Evolutionary conservation across 2,888 invertebrate species (phyloP).

Genomic region (Clunio marinus): DNA sequence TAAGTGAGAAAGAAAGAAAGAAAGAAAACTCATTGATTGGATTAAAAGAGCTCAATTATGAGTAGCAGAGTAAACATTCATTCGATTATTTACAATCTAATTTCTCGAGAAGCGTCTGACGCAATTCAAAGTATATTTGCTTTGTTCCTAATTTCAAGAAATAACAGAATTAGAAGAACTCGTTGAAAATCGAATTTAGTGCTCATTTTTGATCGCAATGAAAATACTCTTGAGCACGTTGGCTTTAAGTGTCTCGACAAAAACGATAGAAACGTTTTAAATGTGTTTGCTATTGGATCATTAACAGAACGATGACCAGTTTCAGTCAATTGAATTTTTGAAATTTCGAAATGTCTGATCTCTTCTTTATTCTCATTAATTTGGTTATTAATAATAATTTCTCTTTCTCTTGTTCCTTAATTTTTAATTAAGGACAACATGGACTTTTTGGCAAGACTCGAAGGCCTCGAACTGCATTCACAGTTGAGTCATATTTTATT

Average conservation of each 20-base stretch:
- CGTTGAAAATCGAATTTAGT: neutral
- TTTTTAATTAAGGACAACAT: slow-evolving; percentile 59
- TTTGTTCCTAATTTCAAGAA: slow-evolving; percentile 29
- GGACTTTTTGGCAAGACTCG: slow-evolving; percentile 81
- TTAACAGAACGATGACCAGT: slow-evolving; percentile 23
- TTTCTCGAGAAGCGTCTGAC: neutral
- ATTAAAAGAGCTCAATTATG: slow-evolving; percentile 31
- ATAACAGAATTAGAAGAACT: slow-evolving; percentile 13
- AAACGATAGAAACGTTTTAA: neutral
- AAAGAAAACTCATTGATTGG: too few species aligned
- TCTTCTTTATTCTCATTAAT: neutral
- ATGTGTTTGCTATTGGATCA: neutral
- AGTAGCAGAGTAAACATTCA: slow-evolving; percentile 23
- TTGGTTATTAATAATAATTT: neutral
- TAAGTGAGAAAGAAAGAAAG: too few species aligned
- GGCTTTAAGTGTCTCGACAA: neutral
- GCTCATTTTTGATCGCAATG: neutral
- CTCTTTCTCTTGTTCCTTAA: too few species aligned
- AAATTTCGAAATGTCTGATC: neutral
- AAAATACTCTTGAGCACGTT: slow-evolving; percentile 39
- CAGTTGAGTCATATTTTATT: slow-evolving; percentile 47
- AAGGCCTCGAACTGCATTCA: slow-evolving; percentile 95
- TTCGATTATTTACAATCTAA: neutral
- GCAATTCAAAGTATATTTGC: slow-evolving; percentile 25
- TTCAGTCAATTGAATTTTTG: too few species aligned